These are phyloP conservation scores for Maniola jurtina DNA, from an alignment of 1,140 invertebrate genomes.

Conservation along the genomic window DNA sequence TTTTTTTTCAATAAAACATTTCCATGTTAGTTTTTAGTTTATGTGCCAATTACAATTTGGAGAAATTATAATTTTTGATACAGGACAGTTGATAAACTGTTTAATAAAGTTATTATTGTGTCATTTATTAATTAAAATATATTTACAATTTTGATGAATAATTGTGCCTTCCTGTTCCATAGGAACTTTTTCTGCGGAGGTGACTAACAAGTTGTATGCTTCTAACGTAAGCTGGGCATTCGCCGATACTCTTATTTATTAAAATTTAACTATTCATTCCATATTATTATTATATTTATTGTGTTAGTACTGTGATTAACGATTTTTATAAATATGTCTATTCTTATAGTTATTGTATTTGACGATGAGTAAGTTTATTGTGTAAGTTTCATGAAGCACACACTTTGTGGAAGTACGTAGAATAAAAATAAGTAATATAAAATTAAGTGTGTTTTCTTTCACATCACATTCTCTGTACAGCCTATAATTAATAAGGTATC, in stretches of 20 bases:
- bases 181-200: conserved; percentile 51
- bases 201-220: conserved; percentile 41
- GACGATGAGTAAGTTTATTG: conserved; percentile 48
- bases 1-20: not conserved
- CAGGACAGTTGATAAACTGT: conserved; percentile 5
- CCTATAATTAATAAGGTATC: too few species aligned
- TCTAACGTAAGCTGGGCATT: conserved; percentile 39
- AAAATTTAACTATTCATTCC: conserved; percentile 65
- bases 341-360: conserved; percentile 54
- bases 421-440: conserved; percentile 57
- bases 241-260: conserved; percentile 48
- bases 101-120: not conserved
- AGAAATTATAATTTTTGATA: not conserved
- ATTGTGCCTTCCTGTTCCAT: conserved; percentile 66
- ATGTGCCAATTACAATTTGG: conserved; percentile 16
- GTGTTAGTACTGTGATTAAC: conserved; percentile 70
- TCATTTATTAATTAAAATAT: conserved; percentile 12
- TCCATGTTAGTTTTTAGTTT: conserved; percentile 19
- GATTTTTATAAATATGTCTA: conserved; percentile 56
- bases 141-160: conserved; percentile 17
- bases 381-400: conserved; percentile 59
- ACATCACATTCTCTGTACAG: too few species aligned
- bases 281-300: conserved; percentile 56
- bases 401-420: conserved; percentile 70
- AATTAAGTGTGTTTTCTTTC: conserved; percentile 35